A percentile compares a stretch with the other conserved stretches of the same genome.
Evolutionary conservation across 2,113 vertebrate genomes (phyloP).

Genomic region (Oncorhynchus masou): DNA sequence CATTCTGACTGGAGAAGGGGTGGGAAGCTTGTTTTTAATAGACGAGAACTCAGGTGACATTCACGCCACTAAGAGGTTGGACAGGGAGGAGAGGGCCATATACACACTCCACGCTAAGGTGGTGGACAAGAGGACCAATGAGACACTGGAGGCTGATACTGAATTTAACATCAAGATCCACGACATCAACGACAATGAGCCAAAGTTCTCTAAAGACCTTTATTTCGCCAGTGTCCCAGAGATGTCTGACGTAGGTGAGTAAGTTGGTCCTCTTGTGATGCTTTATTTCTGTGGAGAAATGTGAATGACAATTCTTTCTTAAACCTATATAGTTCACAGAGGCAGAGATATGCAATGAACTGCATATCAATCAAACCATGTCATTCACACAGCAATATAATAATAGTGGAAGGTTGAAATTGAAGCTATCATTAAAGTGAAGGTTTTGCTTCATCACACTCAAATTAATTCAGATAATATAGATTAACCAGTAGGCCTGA

Average conservation of each 20-base stretch:
- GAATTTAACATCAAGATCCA: constrained; percentile 99
- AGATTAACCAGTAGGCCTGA: constrained; percentile 37
- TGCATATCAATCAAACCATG: neutral
- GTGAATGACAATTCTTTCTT: neutral
- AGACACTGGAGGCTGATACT: constrained; percentile 91
- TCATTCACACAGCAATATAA: neutral
- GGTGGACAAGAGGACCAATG: constrained; percentile 85
- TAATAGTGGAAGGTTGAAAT: constrained; percentile 56
- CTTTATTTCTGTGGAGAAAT: neutral
- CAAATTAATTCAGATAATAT: constrained; percentile 20
- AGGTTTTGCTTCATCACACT: constrained; percentile 58
- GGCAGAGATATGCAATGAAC: neutral
- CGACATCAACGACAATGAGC: constrained; percentile 97
- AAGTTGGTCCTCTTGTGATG: neutral
- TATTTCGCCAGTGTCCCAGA: constrained; percentile 90
- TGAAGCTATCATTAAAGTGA: constrained; percentile 1
- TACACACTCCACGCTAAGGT: constrained; percentile 93
- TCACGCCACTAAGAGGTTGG: constrained; percentile 93
- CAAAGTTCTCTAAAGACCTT: constrained; percentile 88
- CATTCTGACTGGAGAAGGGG: constrained; percentile 92
- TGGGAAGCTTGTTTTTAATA: constrained; percentile 90
- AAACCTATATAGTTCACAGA: neutral
- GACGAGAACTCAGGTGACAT: constrained; percentile 98
- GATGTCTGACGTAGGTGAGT: constrained; percentile 96
- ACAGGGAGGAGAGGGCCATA: constrained; percentile 92